phyloP scores from a whole-genome alignment of 92 coral and sea anemone genomes.

The Parazoanthus atlanticus region DNA sequence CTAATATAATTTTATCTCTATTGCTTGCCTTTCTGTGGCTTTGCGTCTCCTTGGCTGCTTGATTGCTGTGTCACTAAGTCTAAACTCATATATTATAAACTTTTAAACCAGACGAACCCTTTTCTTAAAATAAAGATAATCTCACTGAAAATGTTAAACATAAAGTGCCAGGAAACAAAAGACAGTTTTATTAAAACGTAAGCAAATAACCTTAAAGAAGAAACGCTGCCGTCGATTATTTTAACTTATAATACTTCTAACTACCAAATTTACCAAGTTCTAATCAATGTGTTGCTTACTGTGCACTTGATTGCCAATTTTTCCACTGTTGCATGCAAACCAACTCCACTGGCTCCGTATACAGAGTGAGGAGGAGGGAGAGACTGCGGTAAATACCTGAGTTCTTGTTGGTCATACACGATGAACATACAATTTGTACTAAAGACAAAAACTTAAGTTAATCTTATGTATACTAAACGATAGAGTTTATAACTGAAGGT shows the following conservation, averaged over 20 bases:
- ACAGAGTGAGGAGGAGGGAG: conserved; percentile 14
- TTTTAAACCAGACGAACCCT: not conserved
- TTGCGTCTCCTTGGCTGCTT: no score
- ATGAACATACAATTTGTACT: not conserved
- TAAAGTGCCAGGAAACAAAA: not conserved
- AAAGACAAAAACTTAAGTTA: conserved; percentile 24
- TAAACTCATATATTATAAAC: not conserved
- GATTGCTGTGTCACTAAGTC: not conserved
- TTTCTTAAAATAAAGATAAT: not conserved
- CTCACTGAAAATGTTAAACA: not conserved
- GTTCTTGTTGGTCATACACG: not conserved
- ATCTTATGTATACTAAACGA: not conserved
- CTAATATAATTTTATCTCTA: not conserved
- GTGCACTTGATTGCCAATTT: not conserved
- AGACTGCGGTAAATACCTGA: not conserved
- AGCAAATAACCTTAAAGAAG: not conserved
- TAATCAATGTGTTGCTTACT: not conserved
- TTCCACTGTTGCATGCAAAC: not conserved
- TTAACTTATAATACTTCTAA: no score
- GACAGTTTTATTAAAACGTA: no score
- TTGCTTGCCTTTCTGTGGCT: not conserved
- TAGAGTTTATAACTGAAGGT: no score
- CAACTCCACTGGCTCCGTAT: not conserved
- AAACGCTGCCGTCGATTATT: no score
- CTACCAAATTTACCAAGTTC: not conserved